A percentile compares a stretch with the other conserved stretches of the same genome.
Conservation (phyloP, 35 echinoderm and acorn worm genomes). For the Heliocidaris erythrogramma region DNA sequence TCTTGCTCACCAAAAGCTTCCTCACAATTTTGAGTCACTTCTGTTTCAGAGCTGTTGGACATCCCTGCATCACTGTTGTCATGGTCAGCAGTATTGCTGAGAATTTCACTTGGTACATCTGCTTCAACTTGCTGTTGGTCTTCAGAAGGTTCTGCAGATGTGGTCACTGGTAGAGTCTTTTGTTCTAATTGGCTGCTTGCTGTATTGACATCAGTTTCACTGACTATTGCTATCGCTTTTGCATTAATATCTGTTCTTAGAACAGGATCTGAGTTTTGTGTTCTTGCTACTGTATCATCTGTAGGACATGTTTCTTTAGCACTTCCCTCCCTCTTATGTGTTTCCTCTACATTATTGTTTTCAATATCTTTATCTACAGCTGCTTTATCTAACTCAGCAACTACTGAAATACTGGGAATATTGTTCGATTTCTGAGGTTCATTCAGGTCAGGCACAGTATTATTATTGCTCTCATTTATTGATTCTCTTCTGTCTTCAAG, state of each 20-base stretch:
- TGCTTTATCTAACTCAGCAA: neutral
- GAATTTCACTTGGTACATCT: neutral
- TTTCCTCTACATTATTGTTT: neutral
- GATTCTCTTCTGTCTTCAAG: neutral
- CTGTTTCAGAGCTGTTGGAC: neutral
- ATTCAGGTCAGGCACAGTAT: neutral
- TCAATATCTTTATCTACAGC: neutral
- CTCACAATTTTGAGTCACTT: neutral
- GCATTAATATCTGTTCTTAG: neutral
- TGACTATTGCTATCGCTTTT: neutral
- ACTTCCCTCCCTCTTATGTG: neutral
- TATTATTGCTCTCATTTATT: neutral
- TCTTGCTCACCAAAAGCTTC: neutral
- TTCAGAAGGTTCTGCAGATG: neutral
- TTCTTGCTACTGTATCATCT: neutral
- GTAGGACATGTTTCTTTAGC: neutral
- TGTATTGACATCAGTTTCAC: neutral
- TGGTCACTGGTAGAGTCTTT: neutral
- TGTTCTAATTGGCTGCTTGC: neutral
- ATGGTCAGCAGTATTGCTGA: neutral
- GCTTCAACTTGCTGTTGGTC: neutral
- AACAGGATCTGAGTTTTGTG: neutral
- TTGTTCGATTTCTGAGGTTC: neutral
- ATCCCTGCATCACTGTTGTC: neutral
- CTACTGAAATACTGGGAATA: neutral